Conservation (phyloP, 2,797 vertebrate species). For the Galaxias olidus region DNA sequence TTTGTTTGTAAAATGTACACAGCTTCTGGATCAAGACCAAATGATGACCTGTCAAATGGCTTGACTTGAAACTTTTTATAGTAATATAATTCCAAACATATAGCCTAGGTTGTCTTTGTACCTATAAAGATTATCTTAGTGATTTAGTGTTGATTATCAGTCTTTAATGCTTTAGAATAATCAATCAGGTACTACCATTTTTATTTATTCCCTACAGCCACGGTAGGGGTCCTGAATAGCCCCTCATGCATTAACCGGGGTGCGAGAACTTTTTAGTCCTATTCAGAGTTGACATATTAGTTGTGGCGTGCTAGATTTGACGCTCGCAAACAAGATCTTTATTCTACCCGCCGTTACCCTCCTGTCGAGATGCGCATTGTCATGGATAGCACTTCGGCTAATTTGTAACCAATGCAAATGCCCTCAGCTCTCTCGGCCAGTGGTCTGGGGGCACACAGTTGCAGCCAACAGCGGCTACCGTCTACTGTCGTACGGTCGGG, state of each 20-base stretch:
- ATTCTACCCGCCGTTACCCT: conserved; percentile 28
- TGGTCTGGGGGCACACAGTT: conserved; percentile 1
- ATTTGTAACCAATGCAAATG: conserved; percentile 56
- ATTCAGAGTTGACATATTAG: conserved; percentile 19
- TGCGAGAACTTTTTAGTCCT: conserved; percentile 6
- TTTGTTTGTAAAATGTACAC: too few relatives aligned
- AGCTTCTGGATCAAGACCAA: too few relatives aligned
- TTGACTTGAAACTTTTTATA: too few relatives aligned
- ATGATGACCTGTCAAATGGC: too few relatives aligned
- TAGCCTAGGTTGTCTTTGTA: too few relatives aligned
- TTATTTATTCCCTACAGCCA: conserved; percentile 10
- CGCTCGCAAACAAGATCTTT: conserved; percentile 18
- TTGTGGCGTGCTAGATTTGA: conserved; percentile 20
- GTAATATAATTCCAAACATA: too few relatives aligned
- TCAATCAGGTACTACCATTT: neutral
- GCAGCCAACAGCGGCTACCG: conserved; percentile 1
- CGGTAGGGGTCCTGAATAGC: neutral
- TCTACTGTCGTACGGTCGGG: conserved; percentile 15
- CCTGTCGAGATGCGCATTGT: conserved; percentile 42
- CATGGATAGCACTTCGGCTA: conserved; percentile 37
- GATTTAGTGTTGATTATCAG: neutral
- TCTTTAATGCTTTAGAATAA: neutral
- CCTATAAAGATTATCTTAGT: too few relatives aligned
- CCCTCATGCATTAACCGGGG: neutral
- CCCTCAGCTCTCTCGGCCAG: conserved; percentile 2